These are phyloP conservation scores for Cylloceria caligata DNA, from an alignment of 2,888 invertebrate species.

Conservation along the genomic window DNA sequence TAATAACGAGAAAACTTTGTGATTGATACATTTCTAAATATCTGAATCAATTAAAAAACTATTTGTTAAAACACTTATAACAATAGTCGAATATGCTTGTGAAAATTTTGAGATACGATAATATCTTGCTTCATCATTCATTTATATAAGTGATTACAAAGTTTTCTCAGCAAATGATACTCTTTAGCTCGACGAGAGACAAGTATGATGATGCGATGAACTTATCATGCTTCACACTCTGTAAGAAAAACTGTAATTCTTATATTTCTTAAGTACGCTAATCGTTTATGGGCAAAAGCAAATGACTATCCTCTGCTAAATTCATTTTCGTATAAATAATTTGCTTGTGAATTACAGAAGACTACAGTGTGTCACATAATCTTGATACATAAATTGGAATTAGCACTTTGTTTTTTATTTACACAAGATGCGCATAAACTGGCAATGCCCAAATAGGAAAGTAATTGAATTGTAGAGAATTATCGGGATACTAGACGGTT, in stretches of 20 bases:
- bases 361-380: too few relatives aligned
- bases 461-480: slow-evolving; percentile 73
- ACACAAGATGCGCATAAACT: background rate
- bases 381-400: background rate
- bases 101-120: too few relatives aligned
- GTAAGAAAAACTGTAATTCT: background rate
- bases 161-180: background rate
- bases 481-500: slow-evolving; percentile 85
- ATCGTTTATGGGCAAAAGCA: too few relatives aligned
- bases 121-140: background rate
- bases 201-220: background rate
- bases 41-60: background rate
- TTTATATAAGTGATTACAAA: background rate
- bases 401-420: background rate
- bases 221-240: background rate
- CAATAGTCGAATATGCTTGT: background rate
- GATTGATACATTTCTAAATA: background rate
- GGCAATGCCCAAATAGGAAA: background rate
- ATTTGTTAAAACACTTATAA: background rate
- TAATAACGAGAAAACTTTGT: background rate
- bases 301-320: background rate
- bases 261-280: background rate
- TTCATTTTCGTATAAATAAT: background rate
- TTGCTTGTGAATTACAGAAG: background rate
- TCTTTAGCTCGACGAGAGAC: background rate